Base-by-base conservation (phyloP, 2,113 vertebrate genomes). In the Anoplopoma fimbria region DNA sequence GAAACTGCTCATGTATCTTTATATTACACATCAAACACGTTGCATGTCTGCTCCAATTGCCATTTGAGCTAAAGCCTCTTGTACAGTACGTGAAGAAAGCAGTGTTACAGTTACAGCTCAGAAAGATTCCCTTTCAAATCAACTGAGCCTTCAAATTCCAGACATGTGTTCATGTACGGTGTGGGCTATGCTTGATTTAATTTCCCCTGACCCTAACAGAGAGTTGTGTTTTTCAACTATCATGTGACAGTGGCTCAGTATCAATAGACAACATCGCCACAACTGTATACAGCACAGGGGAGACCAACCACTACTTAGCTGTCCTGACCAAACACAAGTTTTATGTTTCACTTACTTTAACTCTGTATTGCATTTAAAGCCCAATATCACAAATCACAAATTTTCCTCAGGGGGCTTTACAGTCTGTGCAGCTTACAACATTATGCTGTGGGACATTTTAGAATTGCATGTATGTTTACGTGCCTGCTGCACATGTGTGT, bases 61-160 rank as follows among this genome's bases (percentile, higher is more conserved):
- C 40, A 75, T 82, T 85, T 62, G 69, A 84, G 76, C 65, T 77
- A 21, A 65, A 77, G 74, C 31, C 53, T 63, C 65, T 71, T 29
- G 53, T 81, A 47, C 45, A 64, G 75, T 17, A 68, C 1, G 12
- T 38, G n/a, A 77, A 60, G 58, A 75, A 82, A 79, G 47, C 67
- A 17, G 42, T 81, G 84, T 82, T 55, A 62, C 63, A 33, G n/a
- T 70, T 27, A 47, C 57, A 67, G 47, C 73, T 69, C 75, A 72
- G 79, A 91, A 64, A 69, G 74, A 85, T 82, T 87, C 76, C n/a
- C 84, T 93, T 84, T 87, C 72, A 88, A 85, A 92, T 90, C 63
- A 85, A 87, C 84, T 89, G 82, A 92, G 83, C 81, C 89, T 91
- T 92, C 60, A 92, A 85, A 93, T 92, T 88, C 82, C 74, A 80